phyloP scores from a whole-genome alignment of 2,888 invertebrate species.

The Melinaea marsaeus region DNA sequence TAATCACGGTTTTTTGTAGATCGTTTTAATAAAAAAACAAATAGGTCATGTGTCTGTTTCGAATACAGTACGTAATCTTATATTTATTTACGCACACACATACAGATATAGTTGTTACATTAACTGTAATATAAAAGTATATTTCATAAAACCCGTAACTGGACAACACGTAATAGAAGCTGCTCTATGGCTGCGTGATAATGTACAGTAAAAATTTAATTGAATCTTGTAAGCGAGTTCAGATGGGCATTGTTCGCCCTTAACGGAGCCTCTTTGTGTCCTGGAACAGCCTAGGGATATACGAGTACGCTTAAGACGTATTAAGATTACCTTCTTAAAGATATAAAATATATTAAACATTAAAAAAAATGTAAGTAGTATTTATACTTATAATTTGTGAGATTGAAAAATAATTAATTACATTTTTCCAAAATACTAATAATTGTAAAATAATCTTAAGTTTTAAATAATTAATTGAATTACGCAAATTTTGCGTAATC shows the following conservation, averaged over 20 bases:
- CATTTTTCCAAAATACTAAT: no score
- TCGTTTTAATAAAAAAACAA: no score
- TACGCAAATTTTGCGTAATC: conserved; percentile 19
- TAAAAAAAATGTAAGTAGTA: no score
- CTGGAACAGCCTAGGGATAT: not conserved
- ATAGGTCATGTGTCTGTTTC: no score
- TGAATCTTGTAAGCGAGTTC: conserved; percentile 67
- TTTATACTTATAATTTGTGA: no score
- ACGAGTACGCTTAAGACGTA: not conserved
- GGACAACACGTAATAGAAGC: conserved; percentile 37
- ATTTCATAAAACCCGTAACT: not conserved
- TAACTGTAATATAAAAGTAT: not conserved
- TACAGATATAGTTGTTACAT: not conserved
- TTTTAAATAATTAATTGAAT: not conserved
- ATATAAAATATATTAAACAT: not conserved
- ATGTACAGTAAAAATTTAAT: conserved; percentile 78
- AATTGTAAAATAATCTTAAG: not conserved
- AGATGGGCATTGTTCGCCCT: conserved; percentile 64
- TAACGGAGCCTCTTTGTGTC: conserved; percentile 21
- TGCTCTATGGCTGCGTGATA: conserved; percentile 70
- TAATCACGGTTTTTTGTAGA: no score
- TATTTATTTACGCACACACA: no score
- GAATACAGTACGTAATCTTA: no score
- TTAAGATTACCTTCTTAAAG: not conserved
- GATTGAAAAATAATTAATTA: no score